These are phyloP conservation scores for Lepus americanus DNA, from an alignment of 2,113 vertebrate species.

Conservation along the genomic window DNA sequence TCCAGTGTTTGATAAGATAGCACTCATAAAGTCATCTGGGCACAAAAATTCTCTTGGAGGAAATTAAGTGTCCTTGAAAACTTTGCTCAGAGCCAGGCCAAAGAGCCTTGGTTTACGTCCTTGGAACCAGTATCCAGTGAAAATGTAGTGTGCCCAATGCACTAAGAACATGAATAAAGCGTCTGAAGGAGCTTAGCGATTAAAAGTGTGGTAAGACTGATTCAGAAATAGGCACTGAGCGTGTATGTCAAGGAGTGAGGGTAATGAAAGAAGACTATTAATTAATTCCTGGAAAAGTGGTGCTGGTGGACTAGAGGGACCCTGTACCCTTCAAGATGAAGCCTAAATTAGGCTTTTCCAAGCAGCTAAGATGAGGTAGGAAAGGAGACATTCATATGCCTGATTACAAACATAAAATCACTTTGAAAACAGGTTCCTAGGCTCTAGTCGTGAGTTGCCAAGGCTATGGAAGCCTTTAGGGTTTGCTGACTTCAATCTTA, in stretches of 20 bases:
- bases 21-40: slow-evolving; percentile 3
- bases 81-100: neutral
- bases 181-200: neutral
- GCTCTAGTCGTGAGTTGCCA: too few species aligned
- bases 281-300: neutral
- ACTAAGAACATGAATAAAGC: neutral
- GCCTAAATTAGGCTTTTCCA: neutral
- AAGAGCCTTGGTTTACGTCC: neutral
- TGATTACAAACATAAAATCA: neutral
- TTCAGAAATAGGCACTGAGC: neutral
- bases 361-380: neutral
- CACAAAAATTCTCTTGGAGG: neutral
- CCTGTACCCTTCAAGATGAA: neutral
- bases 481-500: too few species aligned
- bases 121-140: neutral
- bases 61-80: neutral
- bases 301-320: neutral
- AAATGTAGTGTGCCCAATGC: too few species aligned
- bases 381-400: neutral
- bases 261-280: neutral
- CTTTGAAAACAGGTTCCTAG: neutral
- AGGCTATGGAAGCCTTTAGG: too few species aligned
- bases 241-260: neutral
- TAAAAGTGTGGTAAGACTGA: neutral
- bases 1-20: slow-evolving; percentile 11